Conservation (phyloP, 2,113 vertebrate genomes). For the human region GRCh38 chr4:72447501-72448000, state of each 20-base stretch:
- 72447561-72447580: neutral
- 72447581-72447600: slow-evolving; percentile 11
- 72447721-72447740: neutral
- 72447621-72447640: neutral
- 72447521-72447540: neutral
- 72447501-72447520: neutral
- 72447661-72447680: neutral
- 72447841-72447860: neutral
- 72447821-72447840: neutral
- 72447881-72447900: neutral
- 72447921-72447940: neutral
- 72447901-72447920: neutral
- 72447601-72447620: neutral
- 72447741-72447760: neutral
- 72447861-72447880: neutral
- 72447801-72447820: neutral
- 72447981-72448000: neutral
- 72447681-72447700: neutral
- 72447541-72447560: slow-evolving; percentile 53
- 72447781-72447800: neutral
- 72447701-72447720: neutral
- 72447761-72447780: neutral
- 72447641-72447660: neutral
- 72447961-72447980: neutral
- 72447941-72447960: neutral